These are phyloP conservation scores for Amphilophus citrinellus DNA, from an alignment of 2,113 vertebrate species.

Conservation along the genomic window DNA sequence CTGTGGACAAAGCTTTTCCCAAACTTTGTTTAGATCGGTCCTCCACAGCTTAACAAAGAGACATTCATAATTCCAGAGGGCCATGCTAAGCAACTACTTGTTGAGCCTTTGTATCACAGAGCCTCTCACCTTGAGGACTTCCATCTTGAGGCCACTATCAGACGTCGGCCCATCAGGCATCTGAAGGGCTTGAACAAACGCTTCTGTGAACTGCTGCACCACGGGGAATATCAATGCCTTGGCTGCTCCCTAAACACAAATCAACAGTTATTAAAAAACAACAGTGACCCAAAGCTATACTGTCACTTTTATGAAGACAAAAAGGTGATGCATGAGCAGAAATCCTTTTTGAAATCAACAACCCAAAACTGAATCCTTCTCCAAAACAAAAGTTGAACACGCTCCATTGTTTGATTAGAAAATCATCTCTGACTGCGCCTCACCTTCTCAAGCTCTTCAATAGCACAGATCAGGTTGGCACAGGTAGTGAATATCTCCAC, in stretches of 20 bases:
- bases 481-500: slow-evolving; percentile 99
- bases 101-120: too few species aligned
- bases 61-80: not conserved
- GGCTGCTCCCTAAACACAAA: slow-evolving; percentile 88
- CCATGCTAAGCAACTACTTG: too few species aligned
- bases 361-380: not conserved
- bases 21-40: not conserved
- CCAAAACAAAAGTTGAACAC: too few species aligned
- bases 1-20: not conserved
- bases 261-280: not conserved
- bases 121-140: slow-evolving; percentile 91
- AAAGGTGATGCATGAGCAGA: not conserved
- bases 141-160: slow-evolving; percentile 98
- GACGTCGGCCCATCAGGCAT: slow-evolving; percentile 95
- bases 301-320: not conserved
- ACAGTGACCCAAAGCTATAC: not conserved
- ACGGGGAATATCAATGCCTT: slow-evolving; percentile 96
- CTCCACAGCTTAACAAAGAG: not conserved
- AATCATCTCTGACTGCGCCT: slow-evolving; percentile 4
- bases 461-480: slow-evolving; percentile 98
- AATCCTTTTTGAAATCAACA: not conserved
- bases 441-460: slow-evolving; percentile 98
- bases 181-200: slow-evolving; percentile 96
- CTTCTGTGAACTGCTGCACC: slow-evolving; percentile 98
- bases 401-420: too few species aligned